Evolutionary conservation across 1,140 invertebrate species (phyloP).

Genomic region (Cataglyphis hispanica): DNA sequence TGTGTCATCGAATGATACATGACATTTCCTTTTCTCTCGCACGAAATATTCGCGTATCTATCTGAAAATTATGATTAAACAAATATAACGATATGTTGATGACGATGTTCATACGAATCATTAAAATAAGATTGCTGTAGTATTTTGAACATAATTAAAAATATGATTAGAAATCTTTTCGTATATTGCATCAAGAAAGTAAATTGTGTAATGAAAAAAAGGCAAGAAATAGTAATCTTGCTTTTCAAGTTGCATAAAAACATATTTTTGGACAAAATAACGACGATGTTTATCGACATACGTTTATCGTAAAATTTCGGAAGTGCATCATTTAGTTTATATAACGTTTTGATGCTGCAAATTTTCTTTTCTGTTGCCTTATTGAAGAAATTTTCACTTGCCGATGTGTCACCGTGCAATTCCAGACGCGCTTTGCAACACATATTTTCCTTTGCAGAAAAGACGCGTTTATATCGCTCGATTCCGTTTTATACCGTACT

Average conservation of each 20-base stretch:
- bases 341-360: background rate
- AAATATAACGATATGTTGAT: background rate
- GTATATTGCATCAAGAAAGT: background rate
- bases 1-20: background rate
- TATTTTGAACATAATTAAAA: background rate
- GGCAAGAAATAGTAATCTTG: background rate
- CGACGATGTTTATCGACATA: background rate
- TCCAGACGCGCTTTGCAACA: conserved; percentile 23
- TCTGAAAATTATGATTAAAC: background rate
- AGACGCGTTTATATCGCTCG: conserved; percentile 46
- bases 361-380: conserved; percentile 18
- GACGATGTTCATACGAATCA: background rate
- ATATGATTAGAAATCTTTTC: background rate
- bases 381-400: conserved; percentile 33
- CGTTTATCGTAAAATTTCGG: background rate
- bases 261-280: background rate
- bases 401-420: conserved; percentile 34
- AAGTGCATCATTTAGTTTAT: conserved; percentile 25
- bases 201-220: background rate
- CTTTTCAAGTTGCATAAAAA: background rate
- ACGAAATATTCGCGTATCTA: background rate
- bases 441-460: conserved; percentile 23
- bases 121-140: conserved; percentile 14
- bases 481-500: conserved; percentile 53
- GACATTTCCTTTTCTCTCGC: background rate